These are phyloP conservation scores for Gastrophysa polygoni DNA, from an alignment of 2,888 invertebrate genomes.

Conservation along the genomic window DNA sequence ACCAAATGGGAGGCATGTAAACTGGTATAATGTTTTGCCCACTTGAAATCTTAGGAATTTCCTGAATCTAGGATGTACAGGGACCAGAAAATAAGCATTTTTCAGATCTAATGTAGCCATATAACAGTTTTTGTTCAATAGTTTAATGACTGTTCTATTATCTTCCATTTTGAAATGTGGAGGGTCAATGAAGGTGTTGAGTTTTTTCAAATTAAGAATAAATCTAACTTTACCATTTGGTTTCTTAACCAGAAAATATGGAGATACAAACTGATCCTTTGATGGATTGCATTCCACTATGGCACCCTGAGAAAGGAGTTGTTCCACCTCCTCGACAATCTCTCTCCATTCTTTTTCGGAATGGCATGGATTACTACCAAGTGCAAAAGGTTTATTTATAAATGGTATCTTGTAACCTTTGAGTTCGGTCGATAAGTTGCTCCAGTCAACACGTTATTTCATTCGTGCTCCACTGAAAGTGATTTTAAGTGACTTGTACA, in stretches of 20 bases:
- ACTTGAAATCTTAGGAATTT: constrained; percentile 40
- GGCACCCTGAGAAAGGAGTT: constrained; percentile 1
- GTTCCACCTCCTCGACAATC: background rate
- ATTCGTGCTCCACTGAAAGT: no score
- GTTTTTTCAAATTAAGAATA: constrained; percentile 39
- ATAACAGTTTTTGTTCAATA: constrained; percentile 29
- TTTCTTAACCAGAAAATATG: constrained; percentile 36
- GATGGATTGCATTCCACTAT: constrained; percentile 13
- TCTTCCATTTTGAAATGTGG: constrained; percentile 44
- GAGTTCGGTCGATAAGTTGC: no score
- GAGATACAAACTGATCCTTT: constrained; percentile 33
- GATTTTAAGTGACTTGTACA: no score
- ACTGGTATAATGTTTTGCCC: constrained; percentile 35
- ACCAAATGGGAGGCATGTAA: constrained; percentile 41
- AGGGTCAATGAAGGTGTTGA: constrained; percentile 33
- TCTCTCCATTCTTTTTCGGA: background rate
- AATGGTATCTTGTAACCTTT: constrained; percentile 3
- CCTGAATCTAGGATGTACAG: constrained; percentile 30
- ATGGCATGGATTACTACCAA: background rate
- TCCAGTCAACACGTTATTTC: no score
- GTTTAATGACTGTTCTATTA: constrained; percentile 31
- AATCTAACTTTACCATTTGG: constrained; percentile 30
- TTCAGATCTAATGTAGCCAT: constrained; percentile 33
- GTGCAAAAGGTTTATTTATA: background rate
- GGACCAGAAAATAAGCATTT: constrained; percentile 38